Conservation (phyloP, 1,140 invertebrate genomes). For the Bombus impatiens region DNA sequence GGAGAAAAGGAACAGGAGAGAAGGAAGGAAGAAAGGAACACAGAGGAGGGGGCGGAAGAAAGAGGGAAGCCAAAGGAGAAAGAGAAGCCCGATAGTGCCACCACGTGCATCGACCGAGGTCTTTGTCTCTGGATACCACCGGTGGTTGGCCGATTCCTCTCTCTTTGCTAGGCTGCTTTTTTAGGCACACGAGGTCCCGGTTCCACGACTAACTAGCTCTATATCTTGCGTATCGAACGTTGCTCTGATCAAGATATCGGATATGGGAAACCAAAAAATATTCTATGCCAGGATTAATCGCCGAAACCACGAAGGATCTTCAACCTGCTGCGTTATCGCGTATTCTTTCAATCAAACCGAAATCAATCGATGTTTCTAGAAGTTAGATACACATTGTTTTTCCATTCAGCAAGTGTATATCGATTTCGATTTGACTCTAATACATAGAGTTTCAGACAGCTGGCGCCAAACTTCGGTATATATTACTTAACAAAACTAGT, state of each 20-base stretch:
- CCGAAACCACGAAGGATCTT: too few relatives aligned
- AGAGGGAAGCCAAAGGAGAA: slow-evolving; percentile 14
- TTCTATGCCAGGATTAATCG: not conserved
- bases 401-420: too few relatives aligned
- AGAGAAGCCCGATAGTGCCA: slow-evolving; percentile 52
- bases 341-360: too few relatives aligned
- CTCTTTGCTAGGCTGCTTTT: slow-evolving; percentile 24
- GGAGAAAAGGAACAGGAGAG: not conserved
- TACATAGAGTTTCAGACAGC: too few relatives aligned
- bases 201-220: slow-evolving; percentile 14
- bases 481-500: too few relatives aligned
- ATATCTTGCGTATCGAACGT: slow-evolving; percentile 51
- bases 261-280: not conserved
- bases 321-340: too few relatives aligned
- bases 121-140: slow-evolving; percentile 67
- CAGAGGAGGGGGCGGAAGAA: not conserved
- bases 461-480: too few relatives aligned
- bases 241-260: slow-evolving; percentile 2
- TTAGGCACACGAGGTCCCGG: not conserved
- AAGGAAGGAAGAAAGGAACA: slow-evolving; percentile 17
- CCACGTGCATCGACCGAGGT: slow-evolving; percentile 77
- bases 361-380: too few relatives aligned
- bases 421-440: too few relatives aligned
- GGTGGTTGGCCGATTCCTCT: slow-evolving; percentile 61
- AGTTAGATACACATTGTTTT: too few relatives aligned